These are phyloP conservation scores for Microcaecilia unicolor DNA, from an alignment of 2,797 vertebrate genomes.

Conservation along the genomic window DNA sequence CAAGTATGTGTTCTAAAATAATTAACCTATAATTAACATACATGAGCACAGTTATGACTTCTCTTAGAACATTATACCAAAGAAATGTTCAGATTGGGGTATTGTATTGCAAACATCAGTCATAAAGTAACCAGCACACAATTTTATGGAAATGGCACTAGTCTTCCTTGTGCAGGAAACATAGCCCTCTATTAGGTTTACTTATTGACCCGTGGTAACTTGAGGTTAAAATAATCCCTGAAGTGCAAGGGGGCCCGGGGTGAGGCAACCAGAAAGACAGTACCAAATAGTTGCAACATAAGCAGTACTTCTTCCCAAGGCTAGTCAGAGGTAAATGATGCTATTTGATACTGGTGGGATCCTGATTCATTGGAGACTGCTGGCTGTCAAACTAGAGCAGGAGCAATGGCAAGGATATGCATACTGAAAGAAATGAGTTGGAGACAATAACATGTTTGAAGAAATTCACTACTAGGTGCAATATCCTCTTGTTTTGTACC, in stretches of 20 bases:
- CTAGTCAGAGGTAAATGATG: conserved; percentile 12
- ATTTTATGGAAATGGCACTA: too few species aligned
- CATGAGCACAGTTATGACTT: too few species aligned
- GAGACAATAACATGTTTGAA: neutral
- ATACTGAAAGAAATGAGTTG: conserved; percentile 7
- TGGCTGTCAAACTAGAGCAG: conserved; percentile 6
- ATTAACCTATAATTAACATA: too few species aligned
- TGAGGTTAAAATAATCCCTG: neutral
- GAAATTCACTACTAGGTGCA: too few species aligned
- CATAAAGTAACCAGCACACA: too few species aligned
- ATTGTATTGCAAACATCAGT: too few species aligned
- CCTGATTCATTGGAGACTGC: conserved; percentile 2
- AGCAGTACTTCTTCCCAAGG: conserved; percentile 3
- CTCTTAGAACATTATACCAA: too few species aligned
- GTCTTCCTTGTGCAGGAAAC: neutral
- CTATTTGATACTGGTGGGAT: conserved; percentile 7
- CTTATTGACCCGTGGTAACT: neutral
- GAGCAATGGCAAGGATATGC: neutral
- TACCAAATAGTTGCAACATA: conserved; percentile 2
- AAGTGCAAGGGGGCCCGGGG: neutral
- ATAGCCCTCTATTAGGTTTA: neutral
- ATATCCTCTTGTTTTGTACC: too few species aligned
- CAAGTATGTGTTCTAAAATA: too few species aligned
- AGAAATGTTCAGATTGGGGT: too few species aligned
- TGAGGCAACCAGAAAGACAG: neutral